A percentile compares a stretch with the other conserved stretches of the same genome.
Evolutionary conservation across 2,888 invertebrate species (phyloP).

Genomic region (Ceratothoa steindachneri): DNA sequence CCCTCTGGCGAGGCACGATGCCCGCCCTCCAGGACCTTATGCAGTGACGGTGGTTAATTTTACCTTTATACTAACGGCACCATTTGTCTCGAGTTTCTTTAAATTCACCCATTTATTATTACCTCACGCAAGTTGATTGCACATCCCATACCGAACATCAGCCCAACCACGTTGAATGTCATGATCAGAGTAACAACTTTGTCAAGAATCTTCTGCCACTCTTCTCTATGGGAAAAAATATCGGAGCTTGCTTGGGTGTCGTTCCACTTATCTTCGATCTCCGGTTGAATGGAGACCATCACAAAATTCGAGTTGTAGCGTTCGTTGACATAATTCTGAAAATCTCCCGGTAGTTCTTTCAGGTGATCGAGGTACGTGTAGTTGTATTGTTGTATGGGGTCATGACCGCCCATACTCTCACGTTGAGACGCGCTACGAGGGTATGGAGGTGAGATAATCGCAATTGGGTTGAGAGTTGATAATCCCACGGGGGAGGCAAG

Average conservation of each 20-base stretch:
- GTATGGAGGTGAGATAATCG: too few species aligned
- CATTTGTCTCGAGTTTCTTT: neutral
- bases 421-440: too few species aligned
- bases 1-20: too few species aligned
- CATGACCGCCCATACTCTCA: neutral
- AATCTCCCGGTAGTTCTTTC: neutral
- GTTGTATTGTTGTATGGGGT: neutral
- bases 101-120: too few species aligned
- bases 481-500: too few species aligned
- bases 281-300: neutral
- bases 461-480: too few species aligned
- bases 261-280: neutral
- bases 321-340: neutral
- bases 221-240: neutral
- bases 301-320: neutral
- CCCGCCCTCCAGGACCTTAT: too few species aligned
- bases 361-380: neutral
- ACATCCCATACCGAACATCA: conserved; percentile 45
- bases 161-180: conserved; percentile 27
- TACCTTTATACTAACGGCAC: too few species aligned
- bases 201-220: conserved; percentile 26
- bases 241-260: neutral
- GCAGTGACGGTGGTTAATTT: too few species aligned
- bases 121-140: conserved; percentile 36
- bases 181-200: conserved; percentile 17